phyloP scores from a whole-genome alignment of 2,888 invertebrate species.

The Druceiella hillmani region DNA sequence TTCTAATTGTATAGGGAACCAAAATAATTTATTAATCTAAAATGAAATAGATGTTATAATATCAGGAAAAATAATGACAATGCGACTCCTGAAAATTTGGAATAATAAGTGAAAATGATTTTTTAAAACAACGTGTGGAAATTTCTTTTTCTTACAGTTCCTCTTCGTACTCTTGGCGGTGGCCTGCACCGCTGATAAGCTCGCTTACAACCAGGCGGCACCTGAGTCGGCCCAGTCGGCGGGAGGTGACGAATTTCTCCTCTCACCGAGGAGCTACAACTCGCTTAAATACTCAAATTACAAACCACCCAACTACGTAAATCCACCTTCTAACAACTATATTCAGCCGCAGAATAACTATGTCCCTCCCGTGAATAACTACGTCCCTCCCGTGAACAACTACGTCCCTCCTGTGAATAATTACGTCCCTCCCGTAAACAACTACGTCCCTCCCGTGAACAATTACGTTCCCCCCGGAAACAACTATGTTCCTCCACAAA shows the following conservation, averaged over 20 bases:
- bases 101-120: not conserved
- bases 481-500: slow-evolving; percentile 24
- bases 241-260: slow-evolving; percentile 17
- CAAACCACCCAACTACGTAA: slow-evolving; percentile 16
- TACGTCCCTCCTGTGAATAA: slow-evolving; percentile 18
- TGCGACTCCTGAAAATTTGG: slow-evolving; percentile 2
- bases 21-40: too few relatives aligned
- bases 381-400: slow-evolving; percentile 22
- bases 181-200: slow-evolving; percentile 17
- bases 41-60: too few relatives aligned
- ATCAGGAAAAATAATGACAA: too few relatives aligned
- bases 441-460: slow-evolving; percentile 15
- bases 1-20: too few relatives aligned
- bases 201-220: slow-evolving; percentile 16
- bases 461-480: slow-evolving; percentile 26
- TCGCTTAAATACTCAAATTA: slow-evolving; percentile 9
- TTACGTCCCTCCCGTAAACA: slow-evolving; percentile 10
- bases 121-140: not conserved
- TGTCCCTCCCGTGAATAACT: slow-evolving; percentile 24
- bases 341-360: slow-evolving; percentile 22
- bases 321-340: slow-evolving; percentile 18
- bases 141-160: slow-evolving; percentile 14
- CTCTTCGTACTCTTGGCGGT: slow-evolving; percentile 16
- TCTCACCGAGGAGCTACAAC: slow-evolving; percentile 27
- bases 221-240: slow-evolving; percentile 16